These are phyloP conservation scores for Hippocampus comes DNA, from an alignment of 2,113 vertebrate species.

Conservation along the genomic window DNA sequence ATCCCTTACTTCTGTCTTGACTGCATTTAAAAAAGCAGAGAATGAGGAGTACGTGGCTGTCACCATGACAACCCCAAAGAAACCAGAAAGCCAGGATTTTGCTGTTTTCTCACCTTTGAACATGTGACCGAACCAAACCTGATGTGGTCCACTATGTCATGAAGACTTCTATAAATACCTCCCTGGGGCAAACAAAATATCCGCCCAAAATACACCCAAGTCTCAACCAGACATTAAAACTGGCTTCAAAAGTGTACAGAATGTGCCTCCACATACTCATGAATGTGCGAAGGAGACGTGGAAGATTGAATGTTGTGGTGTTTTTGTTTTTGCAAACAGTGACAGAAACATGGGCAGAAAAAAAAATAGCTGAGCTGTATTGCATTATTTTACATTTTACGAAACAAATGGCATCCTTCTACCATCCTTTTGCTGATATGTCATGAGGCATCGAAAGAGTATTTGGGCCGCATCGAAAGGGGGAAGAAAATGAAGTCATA, in stretches of 20 bases:
- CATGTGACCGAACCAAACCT: background rate
- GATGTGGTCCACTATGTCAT: constrained; percentile 8
- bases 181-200: background rate
- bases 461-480: background rate
- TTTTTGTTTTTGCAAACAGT: background rate
- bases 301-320: background rate
- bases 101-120: background rate
- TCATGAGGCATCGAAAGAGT: background rate
- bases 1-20: constrained; percentile 9
- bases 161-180: background rate
- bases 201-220: background rate
- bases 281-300: background rate
- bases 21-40: background rate
- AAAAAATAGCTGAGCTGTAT: background rate
- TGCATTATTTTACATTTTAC: background rate
- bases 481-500: background rate
- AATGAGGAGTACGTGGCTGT: constrained; percentile 1
- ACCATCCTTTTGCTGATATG: background rate
- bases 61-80: constrained; percentile 27
- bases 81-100: constrained; percentile 3
- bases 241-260: background rate
- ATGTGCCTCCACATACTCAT: background rate
- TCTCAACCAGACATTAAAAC: background rate
- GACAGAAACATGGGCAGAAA: constrained; percentile 6
- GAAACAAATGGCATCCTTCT: background rate